These are phyloP conservation scores for Syngnathus typhle DNA, from an alignment of 2,113 vertebrate genomes.

Conservation along the genomic window DNA sequence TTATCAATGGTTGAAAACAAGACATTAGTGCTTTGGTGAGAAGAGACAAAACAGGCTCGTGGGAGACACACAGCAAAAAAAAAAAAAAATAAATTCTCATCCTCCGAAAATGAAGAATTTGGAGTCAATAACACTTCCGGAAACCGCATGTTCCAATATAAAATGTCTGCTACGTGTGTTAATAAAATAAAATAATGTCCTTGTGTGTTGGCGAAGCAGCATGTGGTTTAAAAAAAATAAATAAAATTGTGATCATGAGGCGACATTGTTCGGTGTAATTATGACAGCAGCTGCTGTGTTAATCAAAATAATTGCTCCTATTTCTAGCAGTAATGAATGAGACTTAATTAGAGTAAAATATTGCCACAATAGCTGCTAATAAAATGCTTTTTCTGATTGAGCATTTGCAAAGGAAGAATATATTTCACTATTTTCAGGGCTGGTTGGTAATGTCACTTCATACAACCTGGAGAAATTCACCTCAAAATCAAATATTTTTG, in stretches of 20 bases:
- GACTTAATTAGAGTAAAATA: too few species aligned
- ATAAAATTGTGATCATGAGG: neutral
- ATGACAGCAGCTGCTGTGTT: too few species aligned
- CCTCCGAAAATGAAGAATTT: neutral
- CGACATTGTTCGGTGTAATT: too few species aligned
- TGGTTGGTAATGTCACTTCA: too few species aligned
- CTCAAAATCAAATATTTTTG: constrained; percentile 30
- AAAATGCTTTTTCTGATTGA: too few species aligned
- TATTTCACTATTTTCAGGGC: too few species aligned
- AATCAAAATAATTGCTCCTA: too few species aligned
- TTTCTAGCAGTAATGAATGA: too few species aligned
- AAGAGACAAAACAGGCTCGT: constrained; percentile 69
- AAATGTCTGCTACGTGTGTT: neutral
- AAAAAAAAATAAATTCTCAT: constrained; percentile 19
- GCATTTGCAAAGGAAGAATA: too few species aligned
- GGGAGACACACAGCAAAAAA: constrained; percentile 64
- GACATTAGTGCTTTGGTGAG: constrained; percentile 81
- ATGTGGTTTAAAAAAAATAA: neutral
- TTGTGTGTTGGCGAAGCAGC: neutral
- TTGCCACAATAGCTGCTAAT: too few species aligned
- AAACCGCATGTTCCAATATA: too few species aligned
- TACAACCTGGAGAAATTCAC: neutral
- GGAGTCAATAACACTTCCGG: neutral
- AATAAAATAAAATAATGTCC: neutral
- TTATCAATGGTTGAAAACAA: constrained; percentile 82